Evolutionary conservation across 2,113 vertebrate genomes (phyloP), one percentile per base, ranked within the genome.

Genomic region (Machaerirhynchus nigripectus): DNA sequence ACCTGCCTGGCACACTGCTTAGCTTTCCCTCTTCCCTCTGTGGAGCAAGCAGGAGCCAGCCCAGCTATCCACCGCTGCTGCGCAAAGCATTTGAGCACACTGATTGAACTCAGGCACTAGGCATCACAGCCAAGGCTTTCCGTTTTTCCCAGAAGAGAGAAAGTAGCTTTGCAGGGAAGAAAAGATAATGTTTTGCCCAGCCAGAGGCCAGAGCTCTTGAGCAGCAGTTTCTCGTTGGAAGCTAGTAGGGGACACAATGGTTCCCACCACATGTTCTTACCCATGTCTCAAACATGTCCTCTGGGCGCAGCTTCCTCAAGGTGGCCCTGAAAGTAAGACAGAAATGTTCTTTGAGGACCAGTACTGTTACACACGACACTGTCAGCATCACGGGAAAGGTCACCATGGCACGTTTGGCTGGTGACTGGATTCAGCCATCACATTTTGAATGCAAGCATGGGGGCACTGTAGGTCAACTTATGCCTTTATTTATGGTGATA

Each of bases 251-350:
- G 31, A 68, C 3, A 7, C 30, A 59, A 44, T 31, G 39, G 21
- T 74, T 94, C 64, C 42, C 35, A 28, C 17, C 49, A 0, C 1
- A 0, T 0, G 0, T 61, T 50, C 99, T 99, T 98, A 99, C 99
- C 99, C 99, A 99, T 0, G 99, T 99, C 97, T 99, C 99, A 97
- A 98, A 99, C 99, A 99, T 99, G 67, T 99, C 98, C 90, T 99
- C 98, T 60, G 99, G 98, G n/a, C 99, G 98, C 68, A 99, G 97
- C 91, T 99, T 99, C 91, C 99, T 97, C 87, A 99, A 97, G n/a
- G 99, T 99, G 56, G 99, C 98, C 94, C 99, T 99, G 96, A n/a
- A 81, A 89, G 35, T 78, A 91, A 91, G 83, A 96, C n/a, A 91
- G 65, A 83, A 87, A 86, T 0, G 0, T 16, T 88, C 71, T 88